phyloP scores from a whole-genome alignment of 2,888 invertebrate genomes.

The Phengaris arion region DNA sequence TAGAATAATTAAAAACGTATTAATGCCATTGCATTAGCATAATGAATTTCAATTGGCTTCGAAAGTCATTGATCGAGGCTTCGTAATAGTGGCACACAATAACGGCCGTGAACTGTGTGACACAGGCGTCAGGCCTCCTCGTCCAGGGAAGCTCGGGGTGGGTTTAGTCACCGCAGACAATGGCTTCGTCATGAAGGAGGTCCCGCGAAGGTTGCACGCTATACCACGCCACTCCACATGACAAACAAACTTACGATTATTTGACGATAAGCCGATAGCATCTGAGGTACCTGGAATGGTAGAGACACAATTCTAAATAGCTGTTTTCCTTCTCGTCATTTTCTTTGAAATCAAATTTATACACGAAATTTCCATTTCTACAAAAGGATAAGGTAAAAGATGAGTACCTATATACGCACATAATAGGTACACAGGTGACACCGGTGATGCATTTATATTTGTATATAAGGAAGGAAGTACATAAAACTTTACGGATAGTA shows the following conservation, averaged over 20 bases:
- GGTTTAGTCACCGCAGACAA: slow-evolving; percentile 72
- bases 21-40: slow-evolving; percentile 11
- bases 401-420: not conserved
- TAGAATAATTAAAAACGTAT: slow-evolving; percentile 25
- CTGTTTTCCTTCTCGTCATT: not conserved
- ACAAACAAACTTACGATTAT: slow-evolving; percentile 30
- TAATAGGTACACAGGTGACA: not conserved
- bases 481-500: not conserved
- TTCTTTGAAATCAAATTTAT: not conserved
- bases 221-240: slow-evolving; percentile 37
- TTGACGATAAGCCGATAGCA: slow-evolving; percentile 27
- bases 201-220: slow-evolving; percentile 52
- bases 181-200: slow-evolving; percentile 63
- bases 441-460: not conserved
- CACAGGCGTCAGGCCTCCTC: slow-evolving; percentile 42
- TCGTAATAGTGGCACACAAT: slow-evolving; percentile 40
- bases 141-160: slow-evolving; percentile 51
- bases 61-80: slow-evolving; percentile 35
- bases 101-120: slow-evolving; percentile 56
- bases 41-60: slow-evolving; percentile 26
- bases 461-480: slow-evolving; percentile 18
- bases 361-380: not conserved
- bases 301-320: not conserved
- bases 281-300: not conserved
- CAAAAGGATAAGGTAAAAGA: not conserved